A percentile compares a stretch with the other conserved stretches of the same genome.
These are phyloP conservation scores for Pluvialis apricaria DNA, from an alignment of 2,113 vertebrate species.

Conservation along the genomic window DNA sequence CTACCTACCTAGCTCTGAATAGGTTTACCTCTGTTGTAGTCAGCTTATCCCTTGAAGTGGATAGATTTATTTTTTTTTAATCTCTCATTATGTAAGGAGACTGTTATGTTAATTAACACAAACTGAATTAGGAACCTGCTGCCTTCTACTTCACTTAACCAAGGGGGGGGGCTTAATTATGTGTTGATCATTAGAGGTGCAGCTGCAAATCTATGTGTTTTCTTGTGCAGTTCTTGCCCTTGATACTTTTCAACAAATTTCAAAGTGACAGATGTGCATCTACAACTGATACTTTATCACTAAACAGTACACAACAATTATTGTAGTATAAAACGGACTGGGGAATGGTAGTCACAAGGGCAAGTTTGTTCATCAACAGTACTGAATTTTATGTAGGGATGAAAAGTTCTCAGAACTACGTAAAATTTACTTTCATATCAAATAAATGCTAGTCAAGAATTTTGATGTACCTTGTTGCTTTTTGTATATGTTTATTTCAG, in stretches of 20 bases:
- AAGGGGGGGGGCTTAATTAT: not conserved
- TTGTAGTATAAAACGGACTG: not conserved
- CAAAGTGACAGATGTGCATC: not conserved
- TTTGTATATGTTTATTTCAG: not conserved
- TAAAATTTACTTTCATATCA: not conserved
- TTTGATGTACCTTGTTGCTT: not conserved
- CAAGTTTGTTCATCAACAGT: not conserved
- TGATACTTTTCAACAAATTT: not conserved
- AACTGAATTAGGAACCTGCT: slow-evolving; percentile 8
- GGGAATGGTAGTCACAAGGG: not conserved
- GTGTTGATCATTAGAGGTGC: not conserved
- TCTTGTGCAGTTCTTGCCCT: not conserved
- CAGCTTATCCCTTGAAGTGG: slow-evolving; percentile 18
- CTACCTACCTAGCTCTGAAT: not conserved
- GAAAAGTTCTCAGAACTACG: not conserved
- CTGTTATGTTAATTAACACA: slow-evolving; percentile 16
- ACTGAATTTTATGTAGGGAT: not conserved
- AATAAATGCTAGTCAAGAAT: not conserved
- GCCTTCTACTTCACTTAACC: not conserved
- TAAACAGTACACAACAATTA: not conserved
- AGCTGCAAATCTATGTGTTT: not conserved
- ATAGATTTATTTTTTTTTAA: not conserved
- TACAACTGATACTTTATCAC: not conserved
- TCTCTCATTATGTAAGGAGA: slow-evolving; percentile 25
- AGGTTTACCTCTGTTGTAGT: slow-evolving; percentile 19